phyloP scores from a whole-genome alignment of 1,140 invertebrate species.

The Meloidogyne hapla region DNA sequence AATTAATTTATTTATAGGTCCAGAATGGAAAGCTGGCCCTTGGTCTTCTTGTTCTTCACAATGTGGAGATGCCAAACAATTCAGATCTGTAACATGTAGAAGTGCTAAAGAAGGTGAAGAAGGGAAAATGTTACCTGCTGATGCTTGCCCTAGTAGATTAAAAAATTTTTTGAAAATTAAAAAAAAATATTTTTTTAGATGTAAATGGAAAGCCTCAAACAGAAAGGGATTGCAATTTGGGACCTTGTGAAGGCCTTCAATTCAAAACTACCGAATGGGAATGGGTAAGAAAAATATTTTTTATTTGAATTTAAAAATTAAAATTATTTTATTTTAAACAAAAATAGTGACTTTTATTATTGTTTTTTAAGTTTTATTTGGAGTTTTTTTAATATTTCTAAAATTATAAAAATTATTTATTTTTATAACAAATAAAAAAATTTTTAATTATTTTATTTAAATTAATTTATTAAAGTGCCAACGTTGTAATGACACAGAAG shows the following conservation, averaged over 20 bases:
- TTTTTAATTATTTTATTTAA: conserved; percentile 21
- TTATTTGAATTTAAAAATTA: conserved; percentile 4
- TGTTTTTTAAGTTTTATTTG: no score
- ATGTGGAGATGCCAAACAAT: conserved; percentile 72
- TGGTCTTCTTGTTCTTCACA: conserved; percentile 72
- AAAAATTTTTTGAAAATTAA: not conserved
- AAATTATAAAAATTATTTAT: no score
- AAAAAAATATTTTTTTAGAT: not conserved
- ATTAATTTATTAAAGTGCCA: conserved; percentile 51
- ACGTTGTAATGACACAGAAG: conserved; percentile 62
- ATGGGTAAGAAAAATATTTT: conserved; percentile 72
- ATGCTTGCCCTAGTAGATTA: conserved; percentile 69
- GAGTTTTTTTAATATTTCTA: no score
- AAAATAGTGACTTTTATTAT: no score
- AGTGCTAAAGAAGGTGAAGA: conserved; percentile 72
- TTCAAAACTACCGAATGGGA: conserved; percentile 85
- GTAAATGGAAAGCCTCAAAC: conserved; percentile 72
- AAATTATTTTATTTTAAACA: not conserved
- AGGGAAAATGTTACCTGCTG: conserved; percentile 72
- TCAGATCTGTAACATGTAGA: conserved; percentile 71
- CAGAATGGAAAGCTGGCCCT: conserved; percentile 74
- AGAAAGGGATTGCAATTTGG: conserved; percentile 74
- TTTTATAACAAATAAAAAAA: no score
- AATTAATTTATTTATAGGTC: conserved; percentile 58
- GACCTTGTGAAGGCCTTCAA: conserved; percentile 85